Base-by-base conservation (phyloP, 2,113 vertebrate species). In the Chitala chitala region DNA sequence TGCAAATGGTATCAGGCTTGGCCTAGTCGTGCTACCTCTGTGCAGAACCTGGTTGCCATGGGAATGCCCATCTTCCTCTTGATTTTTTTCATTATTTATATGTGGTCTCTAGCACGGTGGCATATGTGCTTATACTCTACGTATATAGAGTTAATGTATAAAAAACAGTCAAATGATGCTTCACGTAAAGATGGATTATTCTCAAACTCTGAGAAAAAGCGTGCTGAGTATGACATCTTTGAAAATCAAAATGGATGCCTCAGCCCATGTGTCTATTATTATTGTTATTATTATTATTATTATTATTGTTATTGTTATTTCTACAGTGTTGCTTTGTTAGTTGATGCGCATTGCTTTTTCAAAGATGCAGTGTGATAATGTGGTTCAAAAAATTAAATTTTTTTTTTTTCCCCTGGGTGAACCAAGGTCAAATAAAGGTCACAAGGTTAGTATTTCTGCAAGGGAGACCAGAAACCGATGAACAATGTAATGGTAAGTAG, bases 1-100 rank as follows among this genome's bases (percentile, higher is more conserved):
- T 92, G 89, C 87, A 90, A 91, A 92, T 90, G 72, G 81, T 10
- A 82, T 81, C 76, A 81, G 81, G 83, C 61, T 81, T 82, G 86
- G 85, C 83, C 85, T 85, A 81, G 86, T 87, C 84, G 84, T 72
- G 75, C 80, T 77, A 75, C 72, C 80, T 82, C 79, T 83, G 84
- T 73, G 75, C 77, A 82, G 71, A 79, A 85, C 84, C 84, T 85
- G 86, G 84, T 87, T 85, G 77, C 86, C 84, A 86, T 87, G 84
- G 85, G 84, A 86, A 89, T 85, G 76, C 65, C 82, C 71, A 64
- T 82, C 77, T 84, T 76, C 44, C 46, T 40, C 69, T 78, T 71
- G 61, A 74, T 70, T 79, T 15, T 55, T 69, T 51, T 59, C 51
- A 55, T 59, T 26, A 22, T 51, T 33, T 55, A 36, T 78, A 77